Evolutionary conservation across 2,113 vertebrate species (phyloP).

Genomic region (Mustelus asterias): DNA sequence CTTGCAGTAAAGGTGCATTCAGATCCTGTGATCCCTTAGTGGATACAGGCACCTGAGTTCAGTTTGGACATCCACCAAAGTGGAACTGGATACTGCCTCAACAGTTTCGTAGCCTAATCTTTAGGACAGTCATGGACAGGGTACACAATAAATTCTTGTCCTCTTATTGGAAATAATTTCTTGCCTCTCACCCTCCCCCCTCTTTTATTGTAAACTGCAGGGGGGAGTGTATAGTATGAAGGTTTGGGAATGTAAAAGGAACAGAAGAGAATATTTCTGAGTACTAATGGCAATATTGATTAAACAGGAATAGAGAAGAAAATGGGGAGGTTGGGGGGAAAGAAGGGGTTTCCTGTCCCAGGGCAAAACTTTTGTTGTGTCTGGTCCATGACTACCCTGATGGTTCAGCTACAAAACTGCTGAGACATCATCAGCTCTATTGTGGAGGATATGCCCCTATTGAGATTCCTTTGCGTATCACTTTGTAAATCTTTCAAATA

Average conservation of each 20-base stretch:
- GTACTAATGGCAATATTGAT: not conserved
- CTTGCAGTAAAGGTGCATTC: not conserved
- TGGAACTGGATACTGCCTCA: too few species aligned
- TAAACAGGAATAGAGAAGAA: not conserved
- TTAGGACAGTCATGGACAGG: too few species aligned
- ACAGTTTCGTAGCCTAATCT: too few species aligned
- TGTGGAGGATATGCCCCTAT: not conserved
- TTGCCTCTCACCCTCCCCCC: too few species aligned
- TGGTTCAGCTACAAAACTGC: not conserved
- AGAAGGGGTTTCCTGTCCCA: not conserved
- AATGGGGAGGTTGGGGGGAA: not conserved
- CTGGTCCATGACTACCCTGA: not conserved
- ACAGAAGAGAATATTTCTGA: not conserved
- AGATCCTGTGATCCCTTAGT: not conserved
- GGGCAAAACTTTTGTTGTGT: not conserved
- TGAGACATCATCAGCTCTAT: not conserved
- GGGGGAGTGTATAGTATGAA: not conserved
- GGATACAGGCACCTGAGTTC: not conserved
- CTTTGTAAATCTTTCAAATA: not conserved
- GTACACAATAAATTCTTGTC: too few species aligned
- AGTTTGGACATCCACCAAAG: not conserved
- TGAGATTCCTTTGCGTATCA: not conserved
- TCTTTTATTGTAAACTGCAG: not conserved
- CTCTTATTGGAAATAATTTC: too few species aligned
- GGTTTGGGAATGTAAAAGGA: not conserved